These are phyloP conservation scores for Anarrhichthys ocellatus DNA, from an alignment of 2,113 vertebrate species.

Conservation along the genomic window DNA sequence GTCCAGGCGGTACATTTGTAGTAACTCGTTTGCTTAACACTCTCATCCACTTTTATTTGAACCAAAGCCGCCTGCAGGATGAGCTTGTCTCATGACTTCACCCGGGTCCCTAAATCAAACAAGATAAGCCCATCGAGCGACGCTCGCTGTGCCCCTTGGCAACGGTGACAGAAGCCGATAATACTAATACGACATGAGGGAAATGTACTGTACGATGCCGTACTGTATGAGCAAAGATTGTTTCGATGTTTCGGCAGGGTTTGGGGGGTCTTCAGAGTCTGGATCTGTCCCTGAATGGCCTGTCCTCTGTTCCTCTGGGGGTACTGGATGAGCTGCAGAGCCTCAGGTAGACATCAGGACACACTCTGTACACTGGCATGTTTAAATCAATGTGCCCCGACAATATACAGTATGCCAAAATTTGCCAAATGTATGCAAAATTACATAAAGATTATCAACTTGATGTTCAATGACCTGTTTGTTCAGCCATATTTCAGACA, in stretches of 20 bases:
- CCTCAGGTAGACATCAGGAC: slow-evolving; percentile 79
- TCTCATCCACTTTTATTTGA: slow-evolving; percentile 45
- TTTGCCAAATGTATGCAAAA: background rate
- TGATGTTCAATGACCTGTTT: background rate
- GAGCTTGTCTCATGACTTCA: slow-evolving; percentile 41
- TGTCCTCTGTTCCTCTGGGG: slow-evolving; percentile 90
- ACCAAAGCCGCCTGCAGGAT: slow-evolving; percentile 23
- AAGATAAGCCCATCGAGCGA: slow-evolving; percentile 9
- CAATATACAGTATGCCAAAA: background rate
- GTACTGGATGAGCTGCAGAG: slow-evolving; percentile 90
- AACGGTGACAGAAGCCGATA: slow-evolving; percentile 13
- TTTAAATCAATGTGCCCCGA: background rate
- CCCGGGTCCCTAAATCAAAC: slow-evolving; percentile 20
- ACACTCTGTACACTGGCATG: background rate
- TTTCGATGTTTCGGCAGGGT: slow-evolving; percentile 71
- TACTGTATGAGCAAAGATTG: background rate
- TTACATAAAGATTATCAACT: background rate
- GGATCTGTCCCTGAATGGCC: slow-evolving; percentile 94
- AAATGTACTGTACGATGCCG: background rate
- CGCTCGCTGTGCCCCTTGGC: background rate
- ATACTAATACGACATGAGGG: background rate
- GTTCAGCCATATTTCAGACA: background rate
- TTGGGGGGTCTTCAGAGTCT: slow-evolving; percentile 87
- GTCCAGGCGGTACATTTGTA: slow-evolving; percentile 53
- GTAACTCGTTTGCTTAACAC: slow-evolving; percentile 52